phyloP scores from a whole-genome alignment of 2,888 invertebrate species.

The Listrodromus nycthemerus region DNA sequence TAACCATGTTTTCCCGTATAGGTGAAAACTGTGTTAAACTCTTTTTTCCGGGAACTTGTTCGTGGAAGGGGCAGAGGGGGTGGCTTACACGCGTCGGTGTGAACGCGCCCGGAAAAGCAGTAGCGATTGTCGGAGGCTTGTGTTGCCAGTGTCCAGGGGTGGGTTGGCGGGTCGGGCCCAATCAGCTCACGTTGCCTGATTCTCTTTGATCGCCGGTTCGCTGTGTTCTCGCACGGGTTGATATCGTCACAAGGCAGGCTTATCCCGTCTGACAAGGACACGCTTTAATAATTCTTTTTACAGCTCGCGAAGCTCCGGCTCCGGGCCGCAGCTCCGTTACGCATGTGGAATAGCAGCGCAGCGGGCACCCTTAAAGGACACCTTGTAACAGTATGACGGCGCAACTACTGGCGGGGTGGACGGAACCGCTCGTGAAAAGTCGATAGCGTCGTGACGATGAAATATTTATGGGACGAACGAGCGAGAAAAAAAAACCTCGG shows the following conservation, averaged over 20 bases:
- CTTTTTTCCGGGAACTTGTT: not conserved
- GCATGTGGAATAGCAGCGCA: slow-evolving; percentile 2
- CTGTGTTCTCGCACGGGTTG: slow-evolving; percentile 61
- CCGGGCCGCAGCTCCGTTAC: not conserved
- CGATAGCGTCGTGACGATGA: slow-evolving; percentile 64
- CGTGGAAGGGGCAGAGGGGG: not conserved
- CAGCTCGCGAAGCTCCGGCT: slow-evolving; percentile 57
- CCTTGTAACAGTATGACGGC: not conserved
- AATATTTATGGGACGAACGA: slow-evolving; percentile 63
- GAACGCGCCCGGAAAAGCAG: not conserved
- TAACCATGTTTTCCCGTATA: not conserved
- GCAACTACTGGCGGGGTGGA: not conserved
- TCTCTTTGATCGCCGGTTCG: slow-evolving; percentile 70
- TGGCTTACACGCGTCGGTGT: not conserved
- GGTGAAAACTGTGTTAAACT: not conserved
- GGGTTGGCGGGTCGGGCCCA: slow-evolving; percentile 22
- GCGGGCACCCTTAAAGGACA: not conserved
- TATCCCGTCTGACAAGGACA: slow-evolving; percentile 59
- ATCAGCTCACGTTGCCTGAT: slow-evolving; percentile 63
- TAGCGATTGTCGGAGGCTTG: slow-evolving; percentile 1
- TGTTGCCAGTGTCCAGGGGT: slow-evolving; percentile 49
- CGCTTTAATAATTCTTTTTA: slow-evolving; percentile 80
- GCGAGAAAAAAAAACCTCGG: slow-evolving; percentile 24
- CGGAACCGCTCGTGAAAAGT: slow-evolving; percentile 34
- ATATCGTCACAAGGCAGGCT: slow-evolving; percentile 47